Evolutionary conservation across 2,113 vertebrate genomes (phyloP).

Genomic region (Passer montanus): DNA sequence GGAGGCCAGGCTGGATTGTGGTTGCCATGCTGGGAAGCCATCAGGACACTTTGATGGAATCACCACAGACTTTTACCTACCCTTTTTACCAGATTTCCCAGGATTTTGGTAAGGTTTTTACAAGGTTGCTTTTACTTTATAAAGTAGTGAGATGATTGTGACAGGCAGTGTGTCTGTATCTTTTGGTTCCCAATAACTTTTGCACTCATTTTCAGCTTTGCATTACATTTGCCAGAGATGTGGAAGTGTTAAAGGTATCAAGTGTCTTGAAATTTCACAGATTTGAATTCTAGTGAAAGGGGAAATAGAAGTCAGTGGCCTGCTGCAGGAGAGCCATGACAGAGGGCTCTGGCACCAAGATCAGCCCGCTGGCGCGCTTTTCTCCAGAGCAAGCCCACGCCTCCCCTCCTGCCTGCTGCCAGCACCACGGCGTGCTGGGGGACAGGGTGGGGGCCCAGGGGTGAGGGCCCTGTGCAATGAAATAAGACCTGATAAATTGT

Average conservation of each 20-base stretch:
- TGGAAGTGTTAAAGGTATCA: background rate
- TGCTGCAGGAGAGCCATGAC: background rate
- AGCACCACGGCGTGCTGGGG: fast-evolving
- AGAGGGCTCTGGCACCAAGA: fast-evolving
- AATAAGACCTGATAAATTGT: background rate
- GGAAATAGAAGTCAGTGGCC: background rate
- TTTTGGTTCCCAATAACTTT: background rate
- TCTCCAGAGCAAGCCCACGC: background rate
- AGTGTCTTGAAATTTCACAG: background rate
- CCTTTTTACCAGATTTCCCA: background rate
- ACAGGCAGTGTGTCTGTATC: background rate
- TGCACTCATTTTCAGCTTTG: background rate
- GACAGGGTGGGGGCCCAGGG: background rate
- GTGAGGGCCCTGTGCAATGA: background rate
- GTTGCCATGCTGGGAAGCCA: background rate
- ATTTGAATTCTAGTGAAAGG: background rate
- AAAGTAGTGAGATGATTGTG: background rate
- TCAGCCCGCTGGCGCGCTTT: fast-evolving
- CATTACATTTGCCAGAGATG: background rate
- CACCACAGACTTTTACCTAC: background rate
- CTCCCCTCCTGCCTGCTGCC: background rate
- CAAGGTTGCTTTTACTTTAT: background rate
- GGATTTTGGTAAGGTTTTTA: slow-evolving; percentile 43
- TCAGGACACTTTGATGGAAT: background rate
- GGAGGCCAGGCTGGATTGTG: background rate